Evolutionary conservation across 2,888 invertebrate genomes (phyloP), one percentile per base, ranked within the genome.

Genomic region (Diarsia brunnea): DNA sequence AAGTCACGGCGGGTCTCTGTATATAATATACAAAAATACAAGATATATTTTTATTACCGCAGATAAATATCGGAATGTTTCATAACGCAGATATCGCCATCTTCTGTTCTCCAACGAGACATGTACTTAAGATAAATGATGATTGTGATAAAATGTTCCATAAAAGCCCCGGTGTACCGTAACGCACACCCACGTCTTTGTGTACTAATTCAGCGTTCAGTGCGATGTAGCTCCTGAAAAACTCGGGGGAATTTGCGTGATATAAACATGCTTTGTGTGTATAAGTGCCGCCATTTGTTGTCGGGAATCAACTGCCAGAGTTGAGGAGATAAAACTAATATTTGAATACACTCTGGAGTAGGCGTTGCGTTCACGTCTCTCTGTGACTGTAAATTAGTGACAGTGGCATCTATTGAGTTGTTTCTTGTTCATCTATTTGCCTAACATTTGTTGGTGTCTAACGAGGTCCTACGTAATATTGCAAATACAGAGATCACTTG

Each of bases 61-160:
- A 71, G 69, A 82, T 82, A 73, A 73, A 75, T 77, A 71, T 72
- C 63, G 43, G 51, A 58, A 73, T 21, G 61, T 83, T 73, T 75
- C 63, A 77, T 74, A 81, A 68, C 51, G 21, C 24, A 63, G 68
- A 75, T 74, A 82, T 76, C 74, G 66, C 74, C 63, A 67, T 68
- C 38, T 75, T 73, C 64, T 61, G 70, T 69, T 65, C 67, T 80
- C 64, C 61, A 75, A 81, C 63, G 79, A 79, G 74, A 84, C 53
- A 85, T 77, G 78, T 81, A 58, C 77, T 76, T 53, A 81, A 84
- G 87, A 85, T 87, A 80, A 86, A 86, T 85, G 75, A 82, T 84
- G 78, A 75, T 85, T 80, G 79, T 78, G 74, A 85, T 87, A 84
- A 85, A 87, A 80, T 78, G 74, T 79, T 73, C 79, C 79, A 79